Evolutionary conservation across 1,140 invertebrate genomes (phyloP), one percentile per base, ranked within the genome.

Genomic region (Nylanderia fulva): DNA sequence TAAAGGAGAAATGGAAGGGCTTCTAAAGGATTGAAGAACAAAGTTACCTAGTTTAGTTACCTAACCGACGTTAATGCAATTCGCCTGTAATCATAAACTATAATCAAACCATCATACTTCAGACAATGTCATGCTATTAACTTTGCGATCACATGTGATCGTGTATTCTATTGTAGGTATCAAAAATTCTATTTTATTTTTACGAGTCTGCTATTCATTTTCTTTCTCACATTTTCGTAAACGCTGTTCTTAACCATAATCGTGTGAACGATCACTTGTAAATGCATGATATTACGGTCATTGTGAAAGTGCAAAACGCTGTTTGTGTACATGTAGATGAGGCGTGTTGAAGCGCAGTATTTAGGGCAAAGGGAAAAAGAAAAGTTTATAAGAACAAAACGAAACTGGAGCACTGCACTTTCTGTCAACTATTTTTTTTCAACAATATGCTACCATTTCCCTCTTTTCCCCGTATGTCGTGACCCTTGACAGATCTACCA

Each of bases 351-450:
- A 58, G 27, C 58, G 18, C 6, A 71, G 36, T 56, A 58, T 80
- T 69, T 3, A 80, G 36, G 8, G 18, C n/a, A 39, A 75, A 5
- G 5, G 15, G 29, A 21, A 33, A 21, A 33, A 21, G 24, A 39
- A 63, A 61, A 52, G 8, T 33, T 42, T 56, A 27, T 54, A 8
- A 48, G 45, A 76, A 52, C 27, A 85, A 72, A 88, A 79, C 61
- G 64, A 88, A 82, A 88, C 66, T 56, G 77, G 77, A 89, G 71
- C 86, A 77, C 72, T 88, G 58, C 84, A 77, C 84, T 89, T 86
- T 77, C 64, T 21, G 54, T 85, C 76, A 66, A 45, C 58, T 77
- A 60, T 85, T 72, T 39, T 71, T 61, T 72, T 68, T 72, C 58
- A 24, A 27, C 56, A 64, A 71, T 42, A 42, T 39, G 71, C 58